Conservation (phyloP, 1,140 invertebrate species). For the Drosophila pachea region DNA sequence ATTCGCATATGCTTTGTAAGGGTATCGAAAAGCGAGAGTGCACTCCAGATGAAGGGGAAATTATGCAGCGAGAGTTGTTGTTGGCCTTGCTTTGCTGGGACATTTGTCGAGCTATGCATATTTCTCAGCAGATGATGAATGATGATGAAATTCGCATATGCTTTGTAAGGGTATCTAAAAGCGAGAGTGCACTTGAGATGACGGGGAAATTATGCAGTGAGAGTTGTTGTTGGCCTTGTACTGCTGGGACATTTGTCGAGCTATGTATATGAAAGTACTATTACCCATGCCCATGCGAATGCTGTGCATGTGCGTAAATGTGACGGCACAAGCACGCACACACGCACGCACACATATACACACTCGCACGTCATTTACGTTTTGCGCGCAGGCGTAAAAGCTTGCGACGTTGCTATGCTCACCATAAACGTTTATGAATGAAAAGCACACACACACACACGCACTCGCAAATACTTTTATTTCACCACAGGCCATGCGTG, state of each 20-base stretch:
- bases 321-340: not conserved
- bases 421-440: slow-evolving; percentile 32
- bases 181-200: slow-evolving; percentile 26
- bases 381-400: slow-evolving; percentile 14
- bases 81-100: slow-evolving; percentile 20
- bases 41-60: slow-evolving; percentile 41
- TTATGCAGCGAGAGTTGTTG: slow-evolving; percentile 15
- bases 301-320: not conserved
- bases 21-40: slow-evolving; percentile 14
- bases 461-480: not conserved
- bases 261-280: slow-evolving; percentile 14
- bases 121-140: too few species aligned
- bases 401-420: slow-evolving; percentile 22
- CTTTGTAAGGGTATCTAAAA: not conserved
- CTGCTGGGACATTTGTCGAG: not conserved
- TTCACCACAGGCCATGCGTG: slow-evolving; percentile 35
- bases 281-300: not conserved
- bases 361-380: too few species aligned
- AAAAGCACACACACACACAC: slow-evolving; percentile 15
- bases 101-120: not conserved
- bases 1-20: not conserved
- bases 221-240: slow-evolving; percentile 24
- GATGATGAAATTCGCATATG: not conserved
- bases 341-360: not conserved
- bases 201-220: slow-evolving; percentile 41